phyloP scores from a whole-genome alignment of 2,797 vertebrate species.

The Clarias laeviceps region DNA sequence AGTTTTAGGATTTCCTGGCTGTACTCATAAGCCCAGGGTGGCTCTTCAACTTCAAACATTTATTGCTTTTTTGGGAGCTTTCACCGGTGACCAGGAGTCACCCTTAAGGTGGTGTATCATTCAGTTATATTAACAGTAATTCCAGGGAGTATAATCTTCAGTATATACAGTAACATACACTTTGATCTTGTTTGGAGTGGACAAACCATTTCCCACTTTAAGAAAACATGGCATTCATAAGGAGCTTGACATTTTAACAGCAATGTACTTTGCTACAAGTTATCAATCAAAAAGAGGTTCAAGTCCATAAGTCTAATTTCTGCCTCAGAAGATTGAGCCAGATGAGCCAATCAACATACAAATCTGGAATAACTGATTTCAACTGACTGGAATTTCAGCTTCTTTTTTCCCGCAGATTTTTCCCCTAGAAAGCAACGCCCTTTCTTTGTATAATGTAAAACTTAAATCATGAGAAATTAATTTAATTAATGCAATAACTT shows the following conservation, averaged over 20 bases:
- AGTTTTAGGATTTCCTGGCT: not conserved
- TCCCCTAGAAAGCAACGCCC: not conserved
- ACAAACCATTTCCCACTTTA: not conserved
- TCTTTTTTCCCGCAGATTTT: not conserved
- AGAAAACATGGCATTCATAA: not conserved
- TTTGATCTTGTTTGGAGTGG: not conserved
- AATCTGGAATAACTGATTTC: not conserved
- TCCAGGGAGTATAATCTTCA: not conserved
- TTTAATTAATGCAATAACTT: not conserved
- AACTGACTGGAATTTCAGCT: not conserved
- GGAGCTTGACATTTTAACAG: not conserved
- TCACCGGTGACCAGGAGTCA: not conserved
- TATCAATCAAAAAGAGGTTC: not conserved
- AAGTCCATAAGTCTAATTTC: not conserved
- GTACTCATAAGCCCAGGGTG: not conserved
- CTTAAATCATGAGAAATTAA: not conserved
- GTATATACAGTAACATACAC: not conserved
- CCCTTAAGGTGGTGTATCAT: not conserved
- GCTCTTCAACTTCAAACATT: not conserved
- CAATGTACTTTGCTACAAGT: not conserved
- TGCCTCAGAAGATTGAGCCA: not conserved
- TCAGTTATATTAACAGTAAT: not conserved
- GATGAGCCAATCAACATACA: not conserved
- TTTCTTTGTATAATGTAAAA: not conserved
- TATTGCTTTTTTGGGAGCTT: not conserved